A percentile compares a stretch with the other conserved stretches of the same genome.
These are phyloP conservation scores for Alitta virens DNA, from an alignment of 2,888 invertebrate species.

Conservation along the genomic window DNA sequence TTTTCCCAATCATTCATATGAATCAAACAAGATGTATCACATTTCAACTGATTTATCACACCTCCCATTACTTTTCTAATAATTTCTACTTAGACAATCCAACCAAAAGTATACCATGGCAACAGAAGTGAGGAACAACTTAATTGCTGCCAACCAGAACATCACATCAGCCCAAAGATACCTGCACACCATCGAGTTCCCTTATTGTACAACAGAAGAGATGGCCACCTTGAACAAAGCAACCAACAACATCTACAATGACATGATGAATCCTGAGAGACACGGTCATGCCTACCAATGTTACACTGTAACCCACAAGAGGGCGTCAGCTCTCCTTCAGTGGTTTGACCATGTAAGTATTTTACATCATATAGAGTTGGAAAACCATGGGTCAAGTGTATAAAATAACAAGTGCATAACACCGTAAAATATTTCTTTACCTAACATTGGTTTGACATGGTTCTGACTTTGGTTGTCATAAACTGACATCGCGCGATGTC, in stretches of 20 bases:
- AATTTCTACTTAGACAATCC: too few species aligned
- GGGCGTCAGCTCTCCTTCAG: conserved; percentile 59
- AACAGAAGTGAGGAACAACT: conserved; percentile 61
- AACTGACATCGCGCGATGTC: too few species aligned
- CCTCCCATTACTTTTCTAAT: too few species aligned
- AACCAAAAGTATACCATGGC: conserved; percentile 55
- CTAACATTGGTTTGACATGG: too few species aligned
- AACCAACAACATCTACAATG: conserved; percentile 59
- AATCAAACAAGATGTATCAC: too few species aligned
- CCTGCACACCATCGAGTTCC: conserved; percentile 60
- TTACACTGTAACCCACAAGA: conserved; percentile 58
- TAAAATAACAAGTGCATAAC: too few species aligned
- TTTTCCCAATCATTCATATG: too few species aligned
- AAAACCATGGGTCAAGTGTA: too few species aligned
- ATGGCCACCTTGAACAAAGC: conserved; percentile 58
- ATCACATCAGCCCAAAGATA: conserved; percentile 60
- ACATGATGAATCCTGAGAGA: conserved; percentile 58
- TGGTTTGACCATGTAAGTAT: conserved; percentile 60
- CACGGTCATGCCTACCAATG: conserved; percentile 57
- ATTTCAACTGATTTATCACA: too few species aligned
- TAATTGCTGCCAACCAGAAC: conserved; percentile 62
- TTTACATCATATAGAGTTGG: too few species aligned
- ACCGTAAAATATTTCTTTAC: too few species aligned
- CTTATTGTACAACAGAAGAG: conserved; percentile 59
- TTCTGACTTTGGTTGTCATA: too few species aligned